Percentiles rank a stretch among this genome's conserved stretches.
These are phyloP conservation scores for Loripinus fragilis DNA, from an alignment of 2,888 invertebrate genomes.

Conservation along the genomic window DNA sequence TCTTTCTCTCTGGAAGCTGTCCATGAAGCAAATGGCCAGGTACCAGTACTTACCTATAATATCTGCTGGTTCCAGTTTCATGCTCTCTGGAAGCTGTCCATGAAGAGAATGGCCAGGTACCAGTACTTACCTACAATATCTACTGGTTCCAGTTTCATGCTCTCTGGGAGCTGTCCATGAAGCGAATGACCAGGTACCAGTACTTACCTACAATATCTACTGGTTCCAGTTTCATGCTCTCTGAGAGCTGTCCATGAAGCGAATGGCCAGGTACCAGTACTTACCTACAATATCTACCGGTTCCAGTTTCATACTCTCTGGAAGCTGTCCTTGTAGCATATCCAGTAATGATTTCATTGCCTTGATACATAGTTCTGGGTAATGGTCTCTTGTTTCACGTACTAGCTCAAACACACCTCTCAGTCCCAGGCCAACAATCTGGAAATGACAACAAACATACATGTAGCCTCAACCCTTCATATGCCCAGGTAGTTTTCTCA, in stretches of 20 bases:
- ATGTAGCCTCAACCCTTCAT: too few relatives aligned
- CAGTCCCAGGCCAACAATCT: slow-evolving; percentile 84
- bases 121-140: slow-evolving; percentile 87
- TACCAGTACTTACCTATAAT: slow-evolving; percentile 86
- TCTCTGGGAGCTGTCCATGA: slow-evolving; percentile 95
- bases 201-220: slow-evolving; percentile 88
- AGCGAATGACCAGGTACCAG: too few relatives aligned
- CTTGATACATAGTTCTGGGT: slow-evolving; percentile 94
- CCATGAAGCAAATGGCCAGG: slow-evolving; percentile 97
- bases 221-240: slow-evolving; percentile 92
- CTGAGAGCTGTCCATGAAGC: slow-evolving; percentile 85
- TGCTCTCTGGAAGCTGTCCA: slow-evolving; percentile 93
- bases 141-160: slow-evolving; percentile 91
- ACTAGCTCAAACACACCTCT: slow-evolving; percentile 95
- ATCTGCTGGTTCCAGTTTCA: slow-evolving; percentile 91
- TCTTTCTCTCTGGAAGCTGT: slow-evolving; percentile 93
- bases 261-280: slow-evolving; percentile 42
- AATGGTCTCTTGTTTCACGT: slow-evolving; percentile 91
- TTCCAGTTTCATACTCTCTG: slow-evolving; percentile 93
- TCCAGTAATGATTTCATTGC: slow-evolving; percentile 94
- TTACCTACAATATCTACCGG: slow-evolving; percentile 89
- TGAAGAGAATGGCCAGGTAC: too few relatives aligned
- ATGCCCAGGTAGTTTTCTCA: too few relatives aligned
- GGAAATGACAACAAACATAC: slow-evolving; percentile 18
- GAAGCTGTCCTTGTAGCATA: slow-evolving; percentile 94